phyloP scores from a whole-genome alignment of 2,797 vertebrate species.

The Amphiprion clarkii region DNA sequence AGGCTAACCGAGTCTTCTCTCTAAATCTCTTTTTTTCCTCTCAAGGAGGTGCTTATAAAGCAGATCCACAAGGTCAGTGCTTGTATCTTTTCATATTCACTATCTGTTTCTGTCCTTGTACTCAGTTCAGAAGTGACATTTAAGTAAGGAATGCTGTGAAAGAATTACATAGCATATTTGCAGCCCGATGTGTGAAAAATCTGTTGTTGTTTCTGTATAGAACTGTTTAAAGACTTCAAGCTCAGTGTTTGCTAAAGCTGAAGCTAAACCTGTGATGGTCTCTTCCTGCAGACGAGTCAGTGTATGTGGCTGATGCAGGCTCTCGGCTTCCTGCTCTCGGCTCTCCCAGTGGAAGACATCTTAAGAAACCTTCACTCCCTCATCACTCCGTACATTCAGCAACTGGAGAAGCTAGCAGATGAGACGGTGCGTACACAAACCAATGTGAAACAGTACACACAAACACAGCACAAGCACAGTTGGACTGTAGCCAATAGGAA shows the following conservation, averaged over 20 bases:
- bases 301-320: constrained; percentile 99
- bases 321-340: constrained; percentile 97
- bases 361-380: constrained; percentile 97
- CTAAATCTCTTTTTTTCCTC: constrained; percentile 42
- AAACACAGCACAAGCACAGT: constrained; percentile 38
- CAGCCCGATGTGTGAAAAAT: constrained; percentile 9
- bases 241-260: constrained; percentile 4
- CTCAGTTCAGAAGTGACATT: constrained; percentile 35
- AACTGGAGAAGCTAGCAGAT: constrained; percentile 96
- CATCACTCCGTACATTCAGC: constrained; percentile 99
- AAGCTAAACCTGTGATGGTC: constrained; percentile 15
- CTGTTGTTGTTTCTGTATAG: constrained; percentile 3
- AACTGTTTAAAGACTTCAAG: constrained; percentile 20
- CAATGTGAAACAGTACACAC: constrained; percentile 11
- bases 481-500: constrained; percentile 74
- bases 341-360: constrained; percentile 97
- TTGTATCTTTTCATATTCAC: constrained; percentile 20
- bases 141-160: constrained; percentile 24
- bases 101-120: constrained; percentile 1
- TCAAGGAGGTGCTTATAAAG: constrained; percentile 98
- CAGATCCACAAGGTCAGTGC: constrained; percentile 98
- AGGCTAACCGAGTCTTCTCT: constrained; percentile 28
- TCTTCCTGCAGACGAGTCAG: constrained; percentile 92
- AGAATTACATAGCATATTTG: constrained; percentile 30
- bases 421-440: constrained; percentile 88